Base-by-base conservation (phyloP, 1,140 invertebrate species). In the Drosophila pseudoobscura region DNA sequence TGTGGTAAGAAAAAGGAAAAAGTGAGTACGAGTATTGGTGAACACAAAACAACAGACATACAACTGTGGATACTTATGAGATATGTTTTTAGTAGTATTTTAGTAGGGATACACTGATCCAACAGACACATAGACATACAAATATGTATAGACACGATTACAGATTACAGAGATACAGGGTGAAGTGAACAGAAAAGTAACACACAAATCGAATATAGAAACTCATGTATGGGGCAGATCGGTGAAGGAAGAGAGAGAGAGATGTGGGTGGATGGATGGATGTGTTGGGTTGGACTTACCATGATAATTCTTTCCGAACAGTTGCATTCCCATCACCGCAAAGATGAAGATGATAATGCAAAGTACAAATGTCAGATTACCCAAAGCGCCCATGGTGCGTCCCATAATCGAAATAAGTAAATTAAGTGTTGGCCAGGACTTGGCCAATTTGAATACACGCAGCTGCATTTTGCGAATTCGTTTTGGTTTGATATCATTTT, bases 291-390 rank as follows among this genome's bases (percentile, higher is more conserved):
- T 43, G 17, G 45, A 91, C 93, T 94, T 94, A 96, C 96, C 96
- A 92, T 94, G 94, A 91, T 98, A 99, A 91, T 97, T 96, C 92
- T 97, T 96, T 70, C 97, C 97, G 93, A 99, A 98, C 69, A 99
- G 94, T 93, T 98, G 97, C 96, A 98, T 98, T 79, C 98, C 98
- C 97, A 99, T 98, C 69, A 99, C 97, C 92, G 98, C 97, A 93
- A 98, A 99, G 92, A 99, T 99, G 94, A 98, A 99, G 93, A 99
- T 98, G 92, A 99, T 98, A 93, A 99, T 98, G 91, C 96, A 97
- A 90, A 98, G 94, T 75, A 98, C 97, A 93, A 98, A 98, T 76
- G 97, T 98, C 92, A 99, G 93, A 94, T 98, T 99, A 94, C 97
- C 98, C 92, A 99, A 94, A 84, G 98, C 98, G 87, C 98, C 97